These are phyloP conservation scores for Orycteropus afer DNA, from an alignment of 2,113 vertebrate genomes.

Conservation along the genomic window DNA sequence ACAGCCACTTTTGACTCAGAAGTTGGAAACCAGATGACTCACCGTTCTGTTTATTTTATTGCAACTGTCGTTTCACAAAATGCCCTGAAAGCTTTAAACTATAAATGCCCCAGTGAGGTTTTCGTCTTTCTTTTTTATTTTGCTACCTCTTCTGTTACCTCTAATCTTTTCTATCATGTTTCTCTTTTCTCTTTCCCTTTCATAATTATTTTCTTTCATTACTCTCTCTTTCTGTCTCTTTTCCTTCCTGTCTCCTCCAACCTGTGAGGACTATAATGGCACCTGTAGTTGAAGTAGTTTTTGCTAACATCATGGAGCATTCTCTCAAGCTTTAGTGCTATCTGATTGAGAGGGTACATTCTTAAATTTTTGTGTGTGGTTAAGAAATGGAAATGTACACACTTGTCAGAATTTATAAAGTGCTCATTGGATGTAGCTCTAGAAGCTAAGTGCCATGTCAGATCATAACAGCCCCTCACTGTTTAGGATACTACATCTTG, in stretches of 20 bases:
- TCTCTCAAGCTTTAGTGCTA: background rate
- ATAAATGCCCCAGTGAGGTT: constrained; percentile 58
- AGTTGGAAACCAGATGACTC: constrained; percentile 85
- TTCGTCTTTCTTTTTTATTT: constrained; percentile 15
- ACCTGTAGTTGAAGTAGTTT: constrained; percentile 9
- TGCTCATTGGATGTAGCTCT: background rate
- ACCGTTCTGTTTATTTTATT: constrained; percentile 82
- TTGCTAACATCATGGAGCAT: background rate
- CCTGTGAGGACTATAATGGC: background rate
- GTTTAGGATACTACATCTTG: background rate
- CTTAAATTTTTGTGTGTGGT: background rate
- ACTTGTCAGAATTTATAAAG: background rate
- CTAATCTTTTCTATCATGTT: constrained; percentile 36
- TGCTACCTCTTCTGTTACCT: constrained; percentile 19
- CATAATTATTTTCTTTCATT: constrained; percentile 52
- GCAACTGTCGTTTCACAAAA: constrained; percentile 84
- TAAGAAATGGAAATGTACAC: background rate
- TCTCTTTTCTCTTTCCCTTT: constrained; percentile 46
- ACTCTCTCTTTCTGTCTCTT: constrained; percentile 25
- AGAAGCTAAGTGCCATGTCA: background rate
- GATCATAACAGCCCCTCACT: background rate
- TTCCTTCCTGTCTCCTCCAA: background rate
- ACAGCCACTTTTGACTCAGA: constrained; percentile 83
- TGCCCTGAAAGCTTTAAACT: constrained; percentile 78
- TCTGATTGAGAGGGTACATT: background rate